Conservation (phyloP, 2,113 vertebrate species). For the Paratilapia polleni region DNA sequence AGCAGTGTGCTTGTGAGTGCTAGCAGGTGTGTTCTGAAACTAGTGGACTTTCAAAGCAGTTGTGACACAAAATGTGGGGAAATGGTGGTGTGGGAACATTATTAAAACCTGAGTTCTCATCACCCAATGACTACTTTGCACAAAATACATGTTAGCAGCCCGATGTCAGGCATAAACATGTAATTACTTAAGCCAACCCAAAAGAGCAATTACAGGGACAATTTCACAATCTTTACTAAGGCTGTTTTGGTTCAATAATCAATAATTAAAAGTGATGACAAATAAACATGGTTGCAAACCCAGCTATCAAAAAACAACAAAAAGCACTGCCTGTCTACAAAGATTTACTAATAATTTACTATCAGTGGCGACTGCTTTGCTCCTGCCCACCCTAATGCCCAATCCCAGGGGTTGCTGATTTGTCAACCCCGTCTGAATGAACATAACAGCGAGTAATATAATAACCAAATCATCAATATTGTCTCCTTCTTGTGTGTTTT, state of each 20-base stretch:
- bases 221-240: not conserved
- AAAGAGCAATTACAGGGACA: conserved; percentile 57
- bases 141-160: conserved; percentile 37
- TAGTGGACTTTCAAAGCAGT: not conserved
- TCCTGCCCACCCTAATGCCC: conserved; percentile 51
- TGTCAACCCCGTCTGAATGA: conserved; percentile 46
- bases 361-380: conserved; percentile 40
- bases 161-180: conserved; percentile 50
- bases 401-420: conserved; percentile 50
- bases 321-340: conserved; percentile 31
- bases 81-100: conserved; percentile 33
- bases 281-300: conserved; percentile 46
- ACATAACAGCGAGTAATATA: not conserved
- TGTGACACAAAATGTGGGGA: conserved; percentile 21
- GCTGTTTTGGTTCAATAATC: conserved; percentile 40
- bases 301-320: conserved; percentile 3
- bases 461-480: conserved; percentile 25
- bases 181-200: conserved; percentile 58
- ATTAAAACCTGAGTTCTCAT: conserved; percentile 29
- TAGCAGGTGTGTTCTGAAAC: not conserved
- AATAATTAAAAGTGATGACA: conserved; percentile 45
- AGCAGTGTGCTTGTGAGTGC: not conserved
- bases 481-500: not conserved
- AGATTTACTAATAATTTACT: conserved; percentile 73
- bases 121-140: conserved; percentile 35